Evolutionary conservation across 2,888 invertebrate species (phyloP).

Genomic region (Malacosoma neustria): DNA sequence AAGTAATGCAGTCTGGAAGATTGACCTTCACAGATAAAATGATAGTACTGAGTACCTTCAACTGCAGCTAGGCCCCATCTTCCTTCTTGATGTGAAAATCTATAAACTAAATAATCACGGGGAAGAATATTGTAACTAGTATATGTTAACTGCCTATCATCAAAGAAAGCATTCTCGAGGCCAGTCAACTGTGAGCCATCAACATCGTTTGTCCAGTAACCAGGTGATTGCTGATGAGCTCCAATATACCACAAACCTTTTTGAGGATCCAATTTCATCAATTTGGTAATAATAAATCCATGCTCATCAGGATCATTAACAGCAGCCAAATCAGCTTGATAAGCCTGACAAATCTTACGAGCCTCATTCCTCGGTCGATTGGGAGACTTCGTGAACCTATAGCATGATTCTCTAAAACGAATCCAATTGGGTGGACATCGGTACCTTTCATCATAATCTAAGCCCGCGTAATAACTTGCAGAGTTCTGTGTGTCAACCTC

Average conservation of each 20-base stretch:
- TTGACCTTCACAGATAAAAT: constrained; percentile 93
- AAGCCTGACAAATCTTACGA: constrained; percentile 87
- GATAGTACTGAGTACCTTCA: constrained; percentile 82
- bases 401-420: constrained; percentile 87
- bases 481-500: constrained; percentile 55
- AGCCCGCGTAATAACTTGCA: constrained; percentile 51
- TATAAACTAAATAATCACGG: constrained; percentile 86
- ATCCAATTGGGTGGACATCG: constrained; percentile 92
- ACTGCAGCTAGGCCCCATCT: constrained; percentile 91
- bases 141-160: constrained; percentile 61
- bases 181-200: constrained; percentile 87
- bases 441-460: constrained; percentile 60
- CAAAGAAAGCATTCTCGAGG: constrained; percentile 88
- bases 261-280: constrained; percentile 89
- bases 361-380: constrained; percentile 87
- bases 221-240: constrained; percentile 82
- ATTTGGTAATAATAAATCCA: constrained; percentile 86
- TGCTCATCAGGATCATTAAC: constrained; percentile 91
- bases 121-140: constrained; percentile 69
- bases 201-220: constrained; percentile 87
- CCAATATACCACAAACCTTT: constrained; percentile 92
- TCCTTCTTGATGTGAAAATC: constrained; percentile 80
- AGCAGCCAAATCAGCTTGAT: constrained; percentile 85
- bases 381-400: constrained; percentile 92
- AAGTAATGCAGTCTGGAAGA: constrained; percentile 81